phyloP scores from a whole-genome alignment of 2,797 vertebrate species.

The Syngnathus acus region DNA sequence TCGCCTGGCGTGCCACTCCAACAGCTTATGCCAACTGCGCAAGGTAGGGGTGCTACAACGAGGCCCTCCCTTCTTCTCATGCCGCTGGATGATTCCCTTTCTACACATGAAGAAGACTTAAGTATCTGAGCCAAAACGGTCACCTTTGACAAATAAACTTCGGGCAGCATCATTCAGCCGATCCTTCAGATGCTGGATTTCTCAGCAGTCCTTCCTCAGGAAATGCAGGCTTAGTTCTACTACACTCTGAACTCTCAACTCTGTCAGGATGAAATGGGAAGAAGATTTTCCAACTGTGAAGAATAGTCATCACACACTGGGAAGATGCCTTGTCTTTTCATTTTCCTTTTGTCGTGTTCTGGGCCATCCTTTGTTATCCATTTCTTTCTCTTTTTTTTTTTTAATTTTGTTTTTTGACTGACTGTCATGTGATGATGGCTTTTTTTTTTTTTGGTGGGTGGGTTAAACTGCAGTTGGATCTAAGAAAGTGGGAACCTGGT shows the following conservation, averaged over 20 bases:
- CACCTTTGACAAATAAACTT: constrained; percentile 57
- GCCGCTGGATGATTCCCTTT: constrained; percentile 69
- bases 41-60: constrained; percentile 88
- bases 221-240: constrained; percentile 61
- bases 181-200: constrained; percentile 59
- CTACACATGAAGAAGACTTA: constrained; percentile 46
- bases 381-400: constrained; percentile 55
- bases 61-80: constrained; percentile 67
- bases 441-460: neutral
- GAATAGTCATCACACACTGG: constrained; percentile 66
- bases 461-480: constrained; percentile 50
- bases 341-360: constrained; percentile 55
- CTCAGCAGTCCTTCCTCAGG: constrained; percentile 56
- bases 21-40: constrained; percentile 99
- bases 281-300: constrained; percentile 66
- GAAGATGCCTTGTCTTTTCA: constrained; percentile 72
- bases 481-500: constrained; percentile 44
- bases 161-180: constrained; percentile 58
- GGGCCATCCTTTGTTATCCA: constrained; percentile 56
- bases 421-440: constrained; percentile 50
- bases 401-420: constrained; percentile 59
- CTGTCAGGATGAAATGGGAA: constrained; percentile 55
- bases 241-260: constrained; percentile 34
- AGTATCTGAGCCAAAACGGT: constrained; percentile 47
- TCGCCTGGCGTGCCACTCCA: constrained; percentile 92